A percentile compares a stretch with the other conserved stretches of the same genome.
These are phyloP conservation scores for Luehdorfia chinensis DNA, from an alignment of 1,140 invertebrate species.

Conservation along the genomic window DNA sequence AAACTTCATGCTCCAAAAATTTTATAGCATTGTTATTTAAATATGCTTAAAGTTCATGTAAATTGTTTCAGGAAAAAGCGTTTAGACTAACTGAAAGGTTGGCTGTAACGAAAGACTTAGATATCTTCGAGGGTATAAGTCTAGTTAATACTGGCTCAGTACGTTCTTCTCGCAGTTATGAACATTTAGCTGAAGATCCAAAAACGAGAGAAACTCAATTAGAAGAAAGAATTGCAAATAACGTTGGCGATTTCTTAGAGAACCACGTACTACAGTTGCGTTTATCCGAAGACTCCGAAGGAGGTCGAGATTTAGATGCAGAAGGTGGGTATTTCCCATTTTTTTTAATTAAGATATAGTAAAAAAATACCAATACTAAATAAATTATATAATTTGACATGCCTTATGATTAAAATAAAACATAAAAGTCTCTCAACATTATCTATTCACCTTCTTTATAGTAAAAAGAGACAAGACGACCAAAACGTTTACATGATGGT, in stretches of 20 bases:
- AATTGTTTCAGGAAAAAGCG: conserved; percentile 64
- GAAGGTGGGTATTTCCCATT: conserved; percentile 56
- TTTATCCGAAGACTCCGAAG: conserved; percentile 47
- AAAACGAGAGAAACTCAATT: conserved; percentile 62
- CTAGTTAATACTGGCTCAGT: conserved; percentile 64
- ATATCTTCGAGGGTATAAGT: conserved; percentile 58
- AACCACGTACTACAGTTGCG: conserved; percentile 65
- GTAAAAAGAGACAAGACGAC: too few relatives aligned
- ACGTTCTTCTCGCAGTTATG: conserved; percentile 61
- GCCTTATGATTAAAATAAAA: too few relatives aligned
- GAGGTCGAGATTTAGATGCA: conserved; percentile 59
- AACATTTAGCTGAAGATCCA: conserved; percentile 59
- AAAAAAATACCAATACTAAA: too few relatives aligned
- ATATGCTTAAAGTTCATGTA: too few relatives aligned
- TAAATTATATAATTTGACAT: too few relatives aligned
- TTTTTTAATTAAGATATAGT: conserved; percentile 6
- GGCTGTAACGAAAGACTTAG: conserved; percentile 49
- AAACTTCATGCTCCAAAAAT: too few relatives aligned
- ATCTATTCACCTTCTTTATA: too few relatives aligned
- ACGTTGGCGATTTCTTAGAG: conserved; percentile 64
- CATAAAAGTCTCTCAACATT: too few relatives aligned
- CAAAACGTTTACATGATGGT: too few relatives aligned
- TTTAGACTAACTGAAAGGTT: conserved; percentile 58
- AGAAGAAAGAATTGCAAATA: conserved; percentile 63
- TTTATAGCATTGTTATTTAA: too few relatives aligned